A percentile compares a stretch with the other conserved stretches of the same genome.
These are phyloP conservation scores for Gallinago undulata DNA, from an alignment of 2,113 vertebrate species.

Conservation along the genomic window DNA sequence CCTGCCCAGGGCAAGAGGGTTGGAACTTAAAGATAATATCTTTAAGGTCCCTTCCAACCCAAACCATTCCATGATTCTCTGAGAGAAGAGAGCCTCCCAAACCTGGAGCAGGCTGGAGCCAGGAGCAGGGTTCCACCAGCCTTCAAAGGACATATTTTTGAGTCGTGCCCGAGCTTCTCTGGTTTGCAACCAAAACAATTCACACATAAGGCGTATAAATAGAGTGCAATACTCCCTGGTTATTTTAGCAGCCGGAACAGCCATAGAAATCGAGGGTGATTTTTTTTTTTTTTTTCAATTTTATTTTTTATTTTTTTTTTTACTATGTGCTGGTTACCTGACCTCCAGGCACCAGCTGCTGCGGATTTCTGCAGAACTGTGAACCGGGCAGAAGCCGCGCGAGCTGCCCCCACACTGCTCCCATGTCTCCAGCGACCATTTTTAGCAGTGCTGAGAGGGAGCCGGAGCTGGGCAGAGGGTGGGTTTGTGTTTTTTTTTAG, in stretches of 20 bases:
- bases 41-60: neutral
- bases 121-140: neutral
- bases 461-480: neutral
- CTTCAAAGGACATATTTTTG: neutral
- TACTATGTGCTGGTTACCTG: conserved; percentile 35
- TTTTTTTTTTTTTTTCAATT: neutral
- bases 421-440: neutral
- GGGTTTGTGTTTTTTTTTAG: neutral
- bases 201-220: conserved; percentile 58
- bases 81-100: neutral
- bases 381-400: neutral
- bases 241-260: conserved; percentile 57
- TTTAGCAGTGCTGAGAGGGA: conserved; percentile 36
- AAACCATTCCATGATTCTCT: too few relatives aligned
- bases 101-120: neutral
- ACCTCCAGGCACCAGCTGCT: conserved; percentile 60
- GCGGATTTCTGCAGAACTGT: neutral
- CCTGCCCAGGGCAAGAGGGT: neutral
- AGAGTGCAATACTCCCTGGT: neutral
- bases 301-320: neutral
- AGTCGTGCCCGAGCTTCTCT: neutral
- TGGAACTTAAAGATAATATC: too few relatives aligned
- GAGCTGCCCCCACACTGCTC: conserved; percentile 47
- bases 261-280: neutral
- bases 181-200: conserved; percentile 60